Base-by-base conservation (phyloP, 2,888 invertebrate species). In the Ochlodes sylvanus region DNA sequence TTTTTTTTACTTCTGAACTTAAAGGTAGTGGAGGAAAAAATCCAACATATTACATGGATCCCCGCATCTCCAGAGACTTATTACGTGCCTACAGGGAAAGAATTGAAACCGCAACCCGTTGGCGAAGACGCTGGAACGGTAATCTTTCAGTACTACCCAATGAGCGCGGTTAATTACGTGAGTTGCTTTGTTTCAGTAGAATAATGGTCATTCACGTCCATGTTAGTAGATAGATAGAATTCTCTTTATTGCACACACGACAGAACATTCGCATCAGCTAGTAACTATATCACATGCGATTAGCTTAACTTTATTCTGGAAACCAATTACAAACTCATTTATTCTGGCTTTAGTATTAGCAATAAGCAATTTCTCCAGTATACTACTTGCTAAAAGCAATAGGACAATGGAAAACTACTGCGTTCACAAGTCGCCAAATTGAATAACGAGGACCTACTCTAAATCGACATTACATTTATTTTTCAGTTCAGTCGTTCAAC, bases 131-230 rank as follows among this genome's bases (percentile, higher is more conserved):
- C 96, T 72, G 98, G 98, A 60, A 95, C 96, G 14, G 95, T 98
- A 17, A 95, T 97, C 69, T 98, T 96, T 86, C 96, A 96, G 79
- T 98, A 98, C 83, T 96, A 96, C 82, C 98, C 98, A 10, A 96
- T 96, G 90, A 97, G 97, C 84, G 96, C 97, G 66, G 97, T 98
- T 27, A 98, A 97, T 89, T 98, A 98, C 88, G 98, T 98, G 89
- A 95, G 96, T 80, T 54, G 9, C 27, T 21, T 54, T 41, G 6
- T 63, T 54, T 38, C 27, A 41, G 17, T 38, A 21, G 15, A 2
- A 41, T 42, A 7, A 17, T 52, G 21, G 15, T 50, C 27, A 34
- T 15, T 32, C 34, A 9, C 6, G 12, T 52, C 12, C 21, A 21
- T 14, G 0, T 21, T 21, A 5, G 4, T 52, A 19, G 7, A 3